Evolutionary conservation across 2,888 invertebrate genomes (phyloP).

Genomic region (Tanytarsus gracilentus): DNA sequence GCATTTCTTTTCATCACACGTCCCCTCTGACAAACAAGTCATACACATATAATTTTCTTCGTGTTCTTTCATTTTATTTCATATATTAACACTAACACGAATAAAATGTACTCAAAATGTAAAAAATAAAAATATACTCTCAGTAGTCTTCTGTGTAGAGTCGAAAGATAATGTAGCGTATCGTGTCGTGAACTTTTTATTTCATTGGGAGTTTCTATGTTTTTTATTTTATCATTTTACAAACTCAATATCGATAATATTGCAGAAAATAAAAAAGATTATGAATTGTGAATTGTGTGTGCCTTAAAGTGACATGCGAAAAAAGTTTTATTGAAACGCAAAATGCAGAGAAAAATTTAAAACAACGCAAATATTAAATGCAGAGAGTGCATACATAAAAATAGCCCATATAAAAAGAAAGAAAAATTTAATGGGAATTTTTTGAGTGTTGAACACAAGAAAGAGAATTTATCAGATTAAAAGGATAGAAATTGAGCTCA

Average conservation of each 20-base stretch:
- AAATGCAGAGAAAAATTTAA: slow-evolving; percentile 8
- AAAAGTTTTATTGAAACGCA: neutral
- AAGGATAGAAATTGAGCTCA: neutral
- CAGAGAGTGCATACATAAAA: slow-evolving; percentile 19
- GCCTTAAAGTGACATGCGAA: slow-evolving; percentile 16
- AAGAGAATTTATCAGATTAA: neutral
- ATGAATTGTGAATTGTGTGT: neutral
- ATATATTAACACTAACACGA: too few relatives aligned
- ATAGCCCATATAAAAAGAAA: slow-evolving; percentile 13
- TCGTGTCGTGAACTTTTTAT: neutral
- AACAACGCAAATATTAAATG: neutral
- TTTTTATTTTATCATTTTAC: neutral
- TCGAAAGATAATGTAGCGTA: slow-evolving; percentile 1
- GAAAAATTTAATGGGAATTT: slow-evolving; percentile 8
- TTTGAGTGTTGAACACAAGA: neutral
- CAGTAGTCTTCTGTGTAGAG: neutral
- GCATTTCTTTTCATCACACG: too few relatives aligned
- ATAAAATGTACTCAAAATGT: neutral
- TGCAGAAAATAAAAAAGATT: neutral
- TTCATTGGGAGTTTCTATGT: slow-evolving; percentile 2
- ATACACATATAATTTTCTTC: too few relatives aligned
- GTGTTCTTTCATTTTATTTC: too few relatives aligned
- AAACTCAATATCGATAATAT: neutral
- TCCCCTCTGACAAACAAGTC: too few relatives aligned
- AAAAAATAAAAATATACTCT: neutral